A percentile compares a stretch with the other conserved stretches of the same genome.
phyloP scores from a whole-genome alignment of 2,888 invertebrate genomes.

The Lochmaea capreae region DNA sequence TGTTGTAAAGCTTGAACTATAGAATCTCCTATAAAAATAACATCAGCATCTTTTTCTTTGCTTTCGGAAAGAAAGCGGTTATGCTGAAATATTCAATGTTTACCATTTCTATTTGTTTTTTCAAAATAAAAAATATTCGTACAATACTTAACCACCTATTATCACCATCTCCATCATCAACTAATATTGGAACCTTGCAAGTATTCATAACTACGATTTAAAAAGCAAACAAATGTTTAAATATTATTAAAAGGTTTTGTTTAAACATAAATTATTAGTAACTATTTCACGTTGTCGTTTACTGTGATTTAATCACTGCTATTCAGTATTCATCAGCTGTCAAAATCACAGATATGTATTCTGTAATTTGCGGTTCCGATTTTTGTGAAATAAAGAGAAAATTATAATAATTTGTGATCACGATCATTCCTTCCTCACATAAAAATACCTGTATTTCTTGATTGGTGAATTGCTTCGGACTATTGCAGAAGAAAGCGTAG shows the following conservation, averaged over 20 bases:
- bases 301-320: constrained; percentile 4
- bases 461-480: too few species aligned
- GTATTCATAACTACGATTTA: constrained; percentile 72
- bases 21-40: constrained; percentile 91
- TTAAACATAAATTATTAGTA: constrained; percentile 26
- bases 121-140: constrained; percentile 49
- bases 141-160: constrained; percentile 87
- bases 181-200: constrained; percentile 77
- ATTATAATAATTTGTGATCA: too few species aligned
- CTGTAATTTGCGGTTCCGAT: too few species aligned
- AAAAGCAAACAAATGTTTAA: neutral
- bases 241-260: constrained; percentile 7
- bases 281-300: neutral
- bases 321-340: neutral
- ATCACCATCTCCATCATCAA: constrained; percentile 85
- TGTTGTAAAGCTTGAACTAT: constrained; percentile 85
- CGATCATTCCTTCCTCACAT: too few species aligned
- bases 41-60: constrained; percentile 91
- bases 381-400: too few species aligned
- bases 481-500: too few species aligned
- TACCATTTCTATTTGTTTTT: constrained; percentile 18
- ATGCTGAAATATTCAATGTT: constrained; percentile 72
- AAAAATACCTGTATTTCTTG: too few species aligned
- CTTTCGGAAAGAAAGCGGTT: constrained; percentile 86
- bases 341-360: neutral